Evolutionary conservation across 2,113 vertebrate species (phyloP), one percentile per base, ranked within the genome.

Genomic region (Grammomys surdaster): DNA sequence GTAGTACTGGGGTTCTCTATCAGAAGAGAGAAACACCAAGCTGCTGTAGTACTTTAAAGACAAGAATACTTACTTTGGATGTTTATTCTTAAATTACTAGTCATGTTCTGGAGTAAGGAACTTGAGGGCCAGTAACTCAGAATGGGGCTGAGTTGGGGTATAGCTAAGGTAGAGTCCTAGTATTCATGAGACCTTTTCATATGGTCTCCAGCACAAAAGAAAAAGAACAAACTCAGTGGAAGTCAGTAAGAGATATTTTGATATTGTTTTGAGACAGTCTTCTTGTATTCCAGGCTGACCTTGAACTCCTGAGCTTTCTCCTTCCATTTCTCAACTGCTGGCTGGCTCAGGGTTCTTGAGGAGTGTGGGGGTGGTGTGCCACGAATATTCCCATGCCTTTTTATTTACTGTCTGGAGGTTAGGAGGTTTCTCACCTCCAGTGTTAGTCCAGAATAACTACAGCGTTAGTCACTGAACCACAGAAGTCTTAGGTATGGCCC

Each of bases 41-140:
- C 16, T 88, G 58, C 16, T 58, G 0, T n/a, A 77, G 22, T 91
- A 33, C 78, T 31, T 77, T 91, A 60, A 78, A 91, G 70, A n/a
- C 95, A 36, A 4, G 4, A 67, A 65, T 86, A 76, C 22, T 89
- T 89, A 63, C 43, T 58, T 90, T 89, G 69, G 56, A 60, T 16
- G 11, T 95, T 54, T 89, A 16, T 31, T 78, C 17, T 96, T 36
- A 58, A 33, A 26, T 90, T 73, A 14, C 73, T 94, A 90, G 54
- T 90, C 33, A 77, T 73, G 17, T 1, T 65, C 40, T 96, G 58
- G 94, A 86, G n/a, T 94, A 63, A 94, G 76, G 67, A 60, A 20
- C 22, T 72, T 90, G 48, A 91, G n/a, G 7, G 4, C 82, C 4
- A 40, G 17, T 88, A 85, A 93, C 36, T 92, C 31, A 93, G 72